Base-by-base conservation (phyloP, 1,140 invertebrate species). In the Apis florea region DNA sequence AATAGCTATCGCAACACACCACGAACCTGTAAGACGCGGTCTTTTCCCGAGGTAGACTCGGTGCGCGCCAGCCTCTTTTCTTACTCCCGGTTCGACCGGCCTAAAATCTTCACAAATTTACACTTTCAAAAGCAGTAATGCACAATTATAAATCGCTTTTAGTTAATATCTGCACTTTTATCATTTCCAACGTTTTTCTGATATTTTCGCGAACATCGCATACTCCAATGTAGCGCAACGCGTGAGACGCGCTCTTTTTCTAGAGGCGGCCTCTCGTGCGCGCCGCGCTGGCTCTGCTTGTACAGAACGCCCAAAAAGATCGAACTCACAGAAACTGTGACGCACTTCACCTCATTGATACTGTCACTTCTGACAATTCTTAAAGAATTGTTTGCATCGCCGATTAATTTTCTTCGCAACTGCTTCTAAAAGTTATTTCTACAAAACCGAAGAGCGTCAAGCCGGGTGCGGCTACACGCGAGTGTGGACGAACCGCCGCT, bases 381-480 rank as follows among this genome's bases (percentile, higher is more conserved):
- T 26, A 40, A 59, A 69, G 51, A 82, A 88, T 82, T 69, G 72
- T 85, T 88, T 83, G 51, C 79, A 76, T 49, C 21, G 21, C 19
- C 73, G 70, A 58, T 2, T 15, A 19, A 31, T 15, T 59, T 56
- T 31, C 61, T 13, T 66, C 11, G 31, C 67, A n/a, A 61, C 21
- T 56, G 56, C 49, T 15, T 21, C n/a, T 53, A 26, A 11, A 68
- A 69, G 40, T 66, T 68, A 83, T 87, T 82, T 75, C 59, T 67
- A 70, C 70, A 61, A 70, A 80, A 87, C 58, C 40, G 54, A 76
- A 77, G 77, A 81, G 72, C 68, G 75, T 58, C 61, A 77, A 71
- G 84, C 88, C 88, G 88, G 88, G 76, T 79, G 88, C 86, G 86
- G 82, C 78, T 82, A 59, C 67, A 86, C 75, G 70, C 66, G 82